Base-by-base conservation (phyloP, 2,113 vertebrate species). In the Eidolon helvum region DNA sequence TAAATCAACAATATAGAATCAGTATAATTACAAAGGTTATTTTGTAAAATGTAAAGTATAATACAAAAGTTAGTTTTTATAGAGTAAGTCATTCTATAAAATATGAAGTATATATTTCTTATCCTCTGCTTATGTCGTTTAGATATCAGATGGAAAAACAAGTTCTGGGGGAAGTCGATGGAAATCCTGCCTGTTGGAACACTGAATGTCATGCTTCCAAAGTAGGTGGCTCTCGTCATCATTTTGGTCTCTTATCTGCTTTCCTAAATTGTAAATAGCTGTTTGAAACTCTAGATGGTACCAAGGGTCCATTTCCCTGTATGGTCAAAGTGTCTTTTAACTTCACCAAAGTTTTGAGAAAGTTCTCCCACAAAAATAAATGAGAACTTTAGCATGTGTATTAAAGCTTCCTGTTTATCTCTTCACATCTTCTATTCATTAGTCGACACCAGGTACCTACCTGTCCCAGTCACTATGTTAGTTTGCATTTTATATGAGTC, bases 71-170 rank as follows among this genome's bases (percentile, higher is more conserved):
- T 92, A 8, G 19, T 50, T 88, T 94, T 96, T 82, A 57, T 28
- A 66, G 24, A 89, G 21, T 79, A 4, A 35, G 61, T 48, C 50
- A 50, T 50, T 50, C 15, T 50, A 50, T 50, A 50, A 65, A 18
- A 33, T 50, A 0, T 19, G 15, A 38, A 89, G 7, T 85, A 21
- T 59, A 3, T 87, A n/a, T 61, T 77, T 94, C 65, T 91, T 97
- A 22, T 83, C 28, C 71, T 96, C 94, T 83, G 22, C 38, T 78
- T 80, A 18, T 98, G 82, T 53, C n/a, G 87, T 98, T 97, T 97
- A 99, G 99, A 99, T 98, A 99, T 99, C 97, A 99, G 99, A 98
- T 99, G 99, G 99, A 99, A 99, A 99, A 99, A 99, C 98, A 99
- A 99, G 98, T 99, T 99, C 98, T 99, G 99, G 99, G 99, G 99